These are phyloP conservation scores for Penaeus indicus DNA, from an alignment of 1,140 invertebrate species.

Conservation along the genomic window DNA sequence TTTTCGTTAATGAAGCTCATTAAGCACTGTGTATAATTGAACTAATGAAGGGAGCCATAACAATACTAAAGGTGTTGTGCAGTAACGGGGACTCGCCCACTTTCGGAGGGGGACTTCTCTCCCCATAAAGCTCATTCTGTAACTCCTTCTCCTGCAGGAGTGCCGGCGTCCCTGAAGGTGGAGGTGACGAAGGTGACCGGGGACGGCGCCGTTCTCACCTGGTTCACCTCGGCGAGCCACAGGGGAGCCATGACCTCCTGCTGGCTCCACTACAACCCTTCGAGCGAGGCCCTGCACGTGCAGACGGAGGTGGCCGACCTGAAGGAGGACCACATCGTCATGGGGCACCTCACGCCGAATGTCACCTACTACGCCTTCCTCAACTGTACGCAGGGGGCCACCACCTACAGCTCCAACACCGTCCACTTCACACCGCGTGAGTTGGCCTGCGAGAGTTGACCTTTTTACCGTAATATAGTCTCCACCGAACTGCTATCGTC, in stretches of 20 bases:
- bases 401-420: slow-evolving; percentile 54
- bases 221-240: slow-evolving; percentile 41
- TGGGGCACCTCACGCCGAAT: slow-evolving; percentile 50
- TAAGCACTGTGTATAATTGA: no score
- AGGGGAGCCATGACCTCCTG: slow-evolving; percentile 48
- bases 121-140: background rate
- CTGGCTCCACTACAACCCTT: slow-evolving; percentile 61
- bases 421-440: slow-evolving; percentile 65
- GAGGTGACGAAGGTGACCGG: slow-evolving; percentile 59
- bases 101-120: background rate
- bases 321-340: slow-evolving; percentile 35
- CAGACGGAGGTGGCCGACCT: slow-evolving; percentile 48
- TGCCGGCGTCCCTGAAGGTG: slow-evolving; percentile 45
- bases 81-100: background rate
- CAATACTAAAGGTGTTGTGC: no score
- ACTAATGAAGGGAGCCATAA: no score
- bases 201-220: slow-evolving; percentile 53
- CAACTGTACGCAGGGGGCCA: slow-evolving; percentile 54
- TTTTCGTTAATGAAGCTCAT: background rate
- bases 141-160: slow-evolving; percentile 29
- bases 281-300: slow-evolving; percentile 51
- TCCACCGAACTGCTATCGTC: no score
- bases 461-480: background rate
- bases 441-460: slow-evolving; percentile 7
- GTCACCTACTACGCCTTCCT: slow-evolving; percentile 64